Evolutionary conservation across 2,888 invertebrate species (phyloP), one percentile per base, ranked within the genome.

Genomic region (Gerris lacustris): DNA sequence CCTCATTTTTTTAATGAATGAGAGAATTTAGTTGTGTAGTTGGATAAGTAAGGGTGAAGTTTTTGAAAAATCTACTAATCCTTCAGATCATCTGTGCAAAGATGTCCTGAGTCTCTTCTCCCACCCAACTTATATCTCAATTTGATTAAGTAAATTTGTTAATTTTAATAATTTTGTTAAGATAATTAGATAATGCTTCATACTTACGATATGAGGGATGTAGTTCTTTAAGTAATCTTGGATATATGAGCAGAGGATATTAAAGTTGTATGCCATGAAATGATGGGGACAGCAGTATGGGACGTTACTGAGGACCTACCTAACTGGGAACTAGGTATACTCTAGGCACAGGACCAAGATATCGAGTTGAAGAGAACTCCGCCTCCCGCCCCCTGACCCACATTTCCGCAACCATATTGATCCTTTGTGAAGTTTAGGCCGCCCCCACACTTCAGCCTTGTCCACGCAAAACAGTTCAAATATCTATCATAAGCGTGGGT

Each of bases 301-400:
- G 55, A 55, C 55, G 55, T 55, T 55, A 55, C 55, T 55, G 55
- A 55, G 55, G 55, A 55, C 55, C 55, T 55, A 55, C 55, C 55
- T 55, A 55, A 55, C 55, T 55, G 55, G 55, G 55, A 15, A 55
- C 55, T 55, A 55, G 55, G 55, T 55, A 55, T 5, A 55, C 11
- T 9, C 55, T 55, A 11, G 55, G 55, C 9, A 55, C 55, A 9
- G 15, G 11, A 55, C 55, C 55, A 55, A 55, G 55, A 55, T 55
- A 55, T 55, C 15, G 55, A 55, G 9, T 11, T 11, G 11, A 55
- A 55, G 55, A 55, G 15, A 55, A 9, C 11, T 15, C 55, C 55
- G 15, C 11, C 55, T 55, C 9, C 55, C 55, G 55, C 55, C 55
- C 55, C 55, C 55, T 55, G 55, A 55, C 55, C 55, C 15, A 55